Conservation (phyloP, 92 coral and sea anemone genomes). For the Actinostola sp. region DNA sequence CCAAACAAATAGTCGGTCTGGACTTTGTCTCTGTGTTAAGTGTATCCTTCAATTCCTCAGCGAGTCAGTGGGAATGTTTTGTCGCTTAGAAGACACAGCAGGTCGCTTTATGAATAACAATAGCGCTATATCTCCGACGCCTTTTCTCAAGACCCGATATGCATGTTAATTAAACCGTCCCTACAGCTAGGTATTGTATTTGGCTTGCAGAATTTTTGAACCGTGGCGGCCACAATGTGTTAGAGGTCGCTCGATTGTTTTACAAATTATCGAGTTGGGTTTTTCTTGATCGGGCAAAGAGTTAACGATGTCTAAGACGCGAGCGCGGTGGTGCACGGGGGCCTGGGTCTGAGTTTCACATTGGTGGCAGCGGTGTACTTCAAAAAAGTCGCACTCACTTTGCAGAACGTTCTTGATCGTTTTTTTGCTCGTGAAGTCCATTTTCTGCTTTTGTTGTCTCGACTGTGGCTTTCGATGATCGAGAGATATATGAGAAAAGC, state of each 20-base stretch:
- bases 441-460: not conserved
- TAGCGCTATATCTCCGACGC: conserved; percentile 23
- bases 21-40: conserved; percentile 3
- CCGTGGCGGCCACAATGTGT: not conserved
- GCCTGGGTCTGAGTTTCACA: not conserved
- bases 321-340: not conserved
- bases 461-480: not conserved
- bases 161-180: conserved; percentile 22
- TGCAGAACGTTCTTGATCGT: too few species aligned
- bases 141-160: conserved; percentile 16
- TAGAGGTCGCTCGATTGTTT: conserved; percentile 18
- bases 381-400: too few species aligned
- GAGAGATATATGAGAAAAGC: not conserved
- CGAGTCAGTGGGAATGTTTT: conserved; percentile 33
- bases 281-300: conserved; percentile 5
- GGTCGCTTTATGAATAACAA: conserved; percentile 29
- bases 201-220: not conserved
- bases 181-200: conserved; percentile 8
- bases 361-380: too few species aligned
- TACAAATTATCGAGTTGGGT: conserved; percentile 11
- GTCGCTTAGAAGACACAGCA: conserved; percentile 32
- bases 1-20: not conserved
- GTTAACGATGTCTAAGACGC: conserved; percentile 3
- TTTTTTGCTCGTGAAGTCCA: not conserved
- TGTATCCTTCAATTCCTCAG: conserved; percentile 10